A percentile compares a stretch with the other conserved stretches of the same genome.
Evolutionary conservation across 2,113 vertebrate species (phyloP).

Genomic region (Eretmodus cyanostictus): DNA sequence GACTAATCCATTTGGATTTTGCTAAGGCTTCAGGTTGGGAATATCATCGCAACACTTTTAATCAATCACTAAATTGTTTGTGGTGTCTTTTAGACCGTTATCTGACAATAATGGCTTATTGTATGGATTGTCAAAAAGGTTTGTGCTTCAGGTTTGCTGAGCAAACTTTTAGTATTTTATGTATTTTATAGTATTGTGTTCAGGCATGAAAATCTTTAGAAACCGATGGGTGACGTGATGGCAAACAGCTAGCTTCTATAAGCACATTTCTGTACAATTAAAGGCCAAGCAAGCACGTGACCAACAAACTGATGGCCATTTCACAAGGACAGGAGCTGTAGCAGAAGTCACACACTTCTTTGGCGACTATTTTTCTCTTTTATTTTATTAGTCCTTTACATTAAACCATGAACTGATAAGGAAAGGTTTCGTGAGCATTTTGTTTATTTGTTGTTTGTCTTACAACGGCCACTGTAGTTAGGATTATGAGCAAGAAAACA

Average conservation of each 20-base stretch:
- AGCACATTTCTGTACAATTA: not conserved
- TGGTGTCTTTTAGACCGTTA: not conserved
- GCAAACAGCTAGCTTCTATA: not conserved
- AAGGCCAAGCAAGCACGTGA: not conserved
- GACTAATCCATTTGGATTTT: not conserved
- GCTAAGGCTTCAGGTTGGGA: not conserved
- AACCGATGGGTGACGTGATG: not conserved
- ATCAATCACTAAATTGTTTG: not conserved
- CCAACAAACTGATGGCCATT: not conserved
- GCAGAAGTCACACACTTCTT: not conserved
- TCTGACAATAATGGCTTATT: not conserved
- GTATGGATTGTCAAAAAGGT: not conserved
- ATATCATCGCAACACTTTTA: not conserved
- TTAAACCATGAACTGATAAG: not conserved
- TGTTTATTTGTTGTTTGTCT: not conserved
- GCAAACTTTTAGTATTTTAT: not conserved
- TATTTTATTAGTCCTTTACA: not conserved
- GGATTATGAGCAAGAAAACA: not conserved
- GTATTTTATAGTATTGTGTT: not conserved
- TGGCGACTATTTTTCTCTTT: not conserved
- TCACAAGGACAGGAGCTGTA: not conserved
- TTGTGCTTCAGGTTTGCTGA: not conserved
- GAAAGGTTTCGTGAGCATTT: not conserved
- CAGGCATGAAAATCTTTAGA: not conserved
- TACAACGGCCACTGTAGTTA: not conserved